Base-by-base conservation (phyloP, 2,797 vertebrate genomes). In the Decapterus maruadsi region DNA sequence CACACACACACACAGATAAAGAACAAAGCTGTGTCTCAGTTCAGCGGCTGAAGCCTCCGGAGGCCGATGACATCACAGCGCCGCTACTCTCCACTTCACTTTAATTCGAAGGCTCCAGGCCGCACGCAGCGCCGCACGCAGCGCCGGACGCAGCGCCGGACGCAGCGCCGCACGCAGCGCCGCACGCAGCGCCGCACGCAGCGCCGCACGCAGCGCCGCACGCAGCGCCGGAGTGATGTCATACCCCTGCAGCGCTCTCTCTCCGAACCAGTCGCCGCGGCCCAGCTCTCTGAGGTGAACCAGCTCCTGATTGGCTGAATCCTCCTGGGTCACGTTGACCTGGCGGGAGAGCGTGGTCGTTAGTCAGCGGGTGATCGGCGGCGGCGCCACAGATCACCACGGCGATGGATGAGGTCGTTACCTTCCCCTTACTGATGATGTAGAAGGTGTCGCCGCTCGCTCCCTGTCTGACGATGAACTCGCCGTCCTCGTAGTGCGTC, bases 391-490 rank as follows among this genome's bases (percentile, higher is more conserved):
- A 26, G 61, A 57, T 63, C 34, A n/a, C n/a, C n/a, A n/a, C n/a
- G 31, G 6, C 6, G 6, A 34, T 34, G 4, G 31, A 34, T 34
- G 31, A 34, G 31, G 31, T 34, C 3, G 6, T 34, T 34, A 98
- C 97, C 96, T 96, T 97, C 80, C 98, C 98, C 92, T 99, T 99
- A 90, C 98, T 99, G 95, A 99, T 99, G 86, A 99, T 99, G 78
- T 99, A 99, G 95, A 99, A 99, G 60, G 98, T 99, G 91, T 99
- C 98, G 85, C 98, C 98, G 93, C 97, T 95, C 74, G 98, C 98
- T 58, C 98, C 98, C 83, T 99, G 98, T 58, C 98, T 95, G 90
- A 99, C 99, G 89, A 99, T 99, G 84, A 98, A 99, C 83, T 99
- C 97, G 17, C 98, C 98, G 4, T 96, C 96, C 88, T 97, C 97